These are phyloP conservation scores for Parasteatoda lunata DNA, from an alignment of 2,888 invertebrate species.

Conservation along the genomic window DNA sequence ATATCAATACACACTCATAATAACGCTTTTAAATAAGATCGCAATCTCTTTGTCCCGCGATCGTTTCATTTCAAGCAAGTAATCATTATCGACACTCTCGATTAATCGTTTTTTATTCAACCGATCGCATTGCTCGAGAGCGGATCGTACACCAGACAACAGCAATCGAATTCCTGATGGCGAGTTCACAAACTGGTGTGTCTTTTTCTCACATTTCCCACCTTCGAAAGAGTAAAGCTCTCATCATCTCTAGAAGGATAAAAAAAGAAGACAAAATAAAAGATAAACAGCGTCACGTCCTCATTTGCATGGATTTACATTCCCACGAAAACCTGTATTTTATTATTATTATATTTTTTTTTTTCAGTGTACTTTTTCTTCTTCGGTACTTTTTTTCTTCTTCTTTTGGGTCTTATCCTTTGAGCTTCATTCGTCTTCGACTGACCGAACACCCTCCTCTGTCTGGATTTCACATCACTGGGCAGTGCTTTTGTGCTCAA, in stretches of 20 bases:
- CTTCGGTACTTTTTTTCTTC: background rate
- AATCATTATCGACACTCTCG: no score
- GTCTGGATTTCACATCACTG: constrained; percentile 17
- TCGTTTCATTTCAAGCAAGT: no score
- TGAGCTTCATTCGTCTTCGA: constrained; percentile 30
- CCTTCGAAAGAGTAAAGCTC: background rate
- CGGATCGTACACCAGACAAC: no score
- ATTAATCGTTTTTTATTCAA: no score
- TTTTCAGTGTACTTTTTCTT: background rate
- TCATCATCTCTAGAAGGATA: background rate
- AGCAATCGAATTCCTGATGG: no score
- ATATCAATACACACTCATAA: no score
- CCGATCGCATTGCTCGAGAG: no score
- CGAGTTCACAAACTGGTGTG: background rate
- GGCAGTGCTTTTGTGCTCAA: background rate
- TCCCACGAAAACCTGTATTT: constrained; percentile 63
- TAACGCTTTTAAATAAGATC: no score
- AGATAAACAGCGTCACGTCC: constrained; percentile 62
- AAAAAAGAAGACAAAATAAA: constrained; percentile 14
- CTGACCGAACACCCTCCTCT: constrained; percentile 42
- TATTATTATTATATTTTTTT: constrained; percentile 30
- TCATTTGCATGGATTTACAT: constrained; percentile 66
- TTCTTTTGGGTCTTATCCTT: constrained; percentile 4
- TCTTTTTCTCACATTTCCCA: background rate
- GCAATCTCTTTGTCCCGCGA: no score